Evolutionary conservation across 2,888 invertebrate genomes (phyloP), one percentile per base, ranked within the genome.

Genomic region (Trisateles emortualis): DNA sequence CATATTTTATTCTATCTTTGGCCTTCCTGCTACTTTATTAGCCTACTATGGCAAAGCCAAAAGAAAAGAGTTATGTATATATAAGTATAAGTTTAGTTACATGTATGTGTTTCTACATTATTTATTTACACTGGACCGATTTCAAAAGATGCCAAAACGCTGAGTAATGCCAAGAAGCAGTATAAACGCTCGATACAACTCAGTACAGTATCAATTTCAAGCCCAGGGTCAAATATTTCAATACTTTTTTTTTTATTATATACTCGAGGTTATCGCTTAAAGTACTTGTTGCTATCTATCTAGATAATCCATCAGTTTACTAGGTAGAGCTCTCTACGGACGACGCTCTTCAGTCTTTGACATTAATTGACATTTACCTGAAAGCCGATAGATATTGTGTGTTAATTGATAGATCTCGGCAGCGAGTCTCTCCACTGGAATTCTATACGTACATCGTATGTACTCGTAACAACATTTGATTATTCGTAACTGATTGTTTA

Each of bases 381-480:
- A 84, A 87, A 83, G 79, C 79, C 81, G 79, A 86, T 83, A 76
- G 83, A 84, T 84, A 87, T 85, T 76, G 78, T 74, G 79, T 81
- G 81, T 80, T 88, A 89, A 88, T 87, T 90, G 85, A 89, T 87
- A 86, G 83, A 87, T 87, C 83, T 84, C 79, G 81, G 81, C 79
- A 79, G 77, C 64, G 71, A 72, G 76, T 74, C 72, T 61, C 64
- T 56, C 67, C 53, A 59, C 59, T 56, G 54, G 64, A 71, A 73
- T 78, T 72, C 32, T 46, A 60, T 45, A 44, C 35, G 10, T 30
- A 36, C 29, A 10, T 43, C 33, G 5, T 22, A 36, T n/a, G 10
- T 14, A 36, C 6, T 40, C 32, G 38, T 32, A 43, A 48, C 10
- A 54, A 24, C 17, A 14, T 11, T 54, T 35, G 35, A 17, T 44